Evolutionary conservation across 2,797 vertebrate genomes (phyloP).

Genomic region (Diplodus puntazzo): DNA sequence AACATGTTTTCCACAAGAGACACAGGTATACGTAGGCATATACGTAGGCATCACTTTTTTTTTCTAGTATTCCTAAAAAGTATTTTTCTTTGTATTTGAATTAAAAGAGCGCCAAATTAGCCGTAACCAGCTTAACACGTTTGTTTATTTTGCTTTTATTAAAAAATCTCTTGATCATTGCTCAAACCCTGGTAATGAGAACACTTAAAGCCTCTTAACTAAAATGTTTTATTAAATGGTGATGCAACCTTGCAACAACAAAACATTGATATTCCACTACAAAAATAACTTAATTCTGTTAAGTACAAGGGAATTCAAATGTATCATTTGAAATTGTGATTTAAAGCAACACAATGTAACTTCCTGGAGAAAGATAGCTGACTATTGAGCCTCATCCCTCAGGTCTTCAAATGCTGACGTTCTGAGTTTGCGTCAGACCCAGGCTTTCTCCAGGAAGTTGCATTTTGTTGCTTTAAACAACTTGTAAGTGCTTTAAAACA

Average conservation of each 20-base stretch:
- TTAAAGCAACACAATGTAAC: no score
- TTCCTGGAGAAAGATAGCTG: no score
- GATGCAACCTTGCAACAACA: background rate
- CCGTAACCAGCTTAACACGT: background rate
- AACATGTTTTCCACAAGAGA: no score
- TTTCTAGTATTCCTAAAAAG: background rate
- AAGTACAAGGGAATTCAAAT: background rate
- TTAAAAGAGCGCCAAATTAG: background rate
- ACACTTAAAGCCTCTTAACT: no score
- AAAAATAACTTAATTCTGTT: slow-evolving; percentile 9
- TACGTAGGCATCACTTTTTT: background rate
- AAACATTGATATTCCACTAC: background rate
- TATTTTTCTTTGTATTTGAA: background rate
- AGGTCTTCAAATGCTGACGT: no score
- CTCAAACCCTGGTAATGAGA: background rate
- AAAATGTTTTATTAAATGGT: slow-evolving; percentile 8
- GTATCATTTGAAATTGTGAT: background rate
- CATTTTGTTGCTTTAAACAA: background rate
- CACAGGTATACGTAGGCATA: no score
- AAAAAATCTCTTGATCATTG: background rate
- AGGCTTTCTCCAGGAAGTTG: no score
- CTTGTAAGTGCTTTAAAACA: background rate
- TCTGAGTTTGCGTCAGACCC: no score
- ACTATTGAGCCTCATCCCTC: no score
- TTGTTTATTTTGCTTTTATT: slow-evolving; percentile 10